A percentile compares a stretch with the other conserved stretches of the same genome.
Evolutionary conservation across 37 sponge, comb jelly and placozoan genomes (phyloP).

Genomic region (Geodia barretti): DNA sequence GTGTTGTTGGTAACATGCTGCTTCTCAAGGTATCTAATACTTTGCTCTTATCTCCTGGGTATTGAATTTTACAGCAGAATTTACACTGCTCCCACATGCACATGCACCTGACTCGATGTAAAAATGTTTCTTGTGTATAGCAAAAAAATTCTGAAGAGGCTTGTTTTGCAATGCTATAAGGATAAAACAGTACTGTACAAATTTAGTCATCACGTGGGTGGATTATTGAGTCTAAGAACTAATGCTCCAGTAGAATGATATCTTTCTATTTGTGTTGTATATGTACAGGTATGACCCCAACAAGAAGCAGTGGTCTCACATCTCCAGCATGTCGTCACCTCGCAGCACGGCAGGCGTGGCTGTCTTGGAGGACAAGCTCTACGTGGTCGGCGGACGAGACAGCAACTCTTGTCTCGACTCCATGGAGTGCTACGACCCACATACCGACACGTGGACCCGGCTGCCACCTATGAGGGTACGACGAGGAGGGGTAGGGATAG

Average conservation of each 20-base stretch:
- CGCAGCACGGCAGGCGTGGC: constrained; percentile 85
- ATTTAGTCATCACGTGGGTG: too few relatives aligned
- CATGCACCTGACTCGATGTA: neutral
- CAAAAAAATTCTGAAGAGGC: too few relatives aligned
- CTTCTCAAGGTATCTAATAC: too few relatives aligned
- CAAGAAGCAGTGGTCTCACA: constrained; percentile 66
- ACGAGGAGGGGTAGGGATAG: constrained; percentile 74
- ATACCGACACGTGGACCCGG: constrained; percentile 70
- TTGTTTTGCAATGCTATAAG: too few relatives aligned
- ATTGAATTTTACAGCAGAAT: too few relatives aligned
- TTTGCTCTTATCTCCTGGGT: too few relatives aligned
- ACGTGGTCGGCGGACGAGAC: constrained; percentile 80
- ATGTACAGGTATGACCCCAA: constrained; percentile 71
- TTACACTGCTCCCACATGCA: too few relatives aligned
- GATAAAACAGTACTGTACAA: too few relatives aligned
- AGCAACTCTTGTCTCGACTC: constrained; percentile 69
- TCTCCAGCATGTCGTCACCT: constrained; percentile 66
- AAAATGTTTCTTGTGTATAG: neutral
- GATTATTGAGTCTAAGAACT: too few relatives aligned
- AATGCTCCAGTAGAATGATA: too few relatives aligned
- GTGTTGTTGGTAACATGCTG: too few relatives aligned
- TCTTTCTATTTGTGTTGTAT: neutral
- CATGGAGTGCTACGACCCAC: constrained; percentile 84
- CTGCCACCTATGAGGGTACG: constrained; percentile 56
- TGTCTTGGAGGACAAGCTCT: constrained; percentile 59